Evolutionary conservation across 2,797 vertebrate genomes (phyloP).

Genomic region (Potorous gilbertii): DNA sequence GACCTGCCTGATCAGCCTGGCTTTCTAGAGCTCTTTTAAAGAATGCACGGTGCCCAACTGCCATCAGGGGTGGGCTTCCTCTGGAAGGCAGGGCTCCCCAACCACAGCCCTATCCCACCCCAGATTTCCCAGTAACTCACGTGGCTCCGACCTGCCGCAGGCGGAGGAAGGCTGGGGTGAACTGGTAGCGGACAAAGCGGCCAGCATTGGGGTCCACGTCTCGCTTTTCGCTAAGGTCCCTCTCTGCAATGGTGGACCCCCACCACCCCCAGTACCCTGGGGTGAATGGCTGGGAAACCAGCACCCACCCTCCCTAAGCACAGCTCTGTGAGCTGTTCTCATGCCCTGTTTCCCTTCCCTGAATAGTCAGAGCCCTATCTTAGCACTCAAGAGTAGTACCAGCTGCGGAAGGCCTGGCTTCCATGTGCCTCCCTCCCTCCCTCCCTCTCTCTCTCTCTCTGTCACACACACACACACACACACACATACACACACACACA

Average conservation of each 20-base stretch:
- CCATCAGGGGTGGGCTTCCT: neutral
- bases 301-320: constrained; percentile 46
- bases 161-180: constrained; percentile 96
- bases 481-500: no score
- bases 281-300: constrained; percentile 43
- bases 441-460: no score
- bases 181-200: constrained; percentile 97
- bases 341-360: neutral
- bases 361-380: neutral
- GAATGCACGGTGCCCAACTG: neutral
- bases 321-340: neutral
- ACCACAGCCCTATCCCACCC: constrained; percentile 32
- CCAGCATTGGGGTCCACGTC: constrained; percentile 95
- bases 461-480: no score
- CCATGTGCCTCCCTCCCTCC: neutral
- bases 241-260: constrained; percentile 83
- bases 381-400: no score
- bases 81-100: constrained; percentile 13
- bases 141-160: constrained; percentile 98
- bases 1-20: fast-evolving
- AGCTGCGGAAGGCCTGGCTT: neutral
- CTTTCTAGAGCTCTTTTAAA: neutral
- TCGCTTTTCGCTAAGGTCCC: constrained; percentile 89
- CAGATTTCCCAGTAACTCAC: constrained; percentile 87
- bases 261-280: constrained; percentile 67